Evolutionary conservation across 1,140 invertebrate species (phyloP).

Genomic region (Carcinoscorpius rotundicauda): DNA sequence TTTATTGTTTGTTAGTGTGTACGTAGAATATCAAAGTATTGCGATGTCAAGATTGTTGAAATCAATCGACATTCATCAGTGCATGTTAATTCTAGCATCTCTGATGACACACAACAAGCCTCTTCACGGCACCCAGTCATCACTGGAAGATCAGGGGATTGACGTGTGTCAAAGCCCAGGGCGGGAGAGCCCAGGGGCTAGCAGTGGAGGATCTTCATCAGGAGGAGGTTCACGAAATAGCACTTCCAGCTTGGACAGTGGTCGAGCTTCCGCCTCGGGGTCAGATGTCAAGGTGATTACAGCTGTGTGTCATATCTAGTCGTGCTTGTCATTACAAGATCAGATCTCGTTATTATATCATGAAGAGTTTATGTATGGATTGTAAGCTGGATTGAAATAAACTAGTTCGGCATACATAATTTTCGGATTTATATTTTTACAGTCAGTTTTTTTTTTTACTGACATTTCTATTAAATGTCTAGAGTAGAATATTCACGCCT

Average conservation of each 20-base stretch:
- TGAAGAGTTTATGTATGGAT: too few relatives aligned
- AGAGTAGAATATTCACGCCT: too few relatives aligned
- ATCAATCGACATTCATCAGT: not conserved
- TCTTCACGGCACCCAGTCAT: slow-evolving; percentile 27
- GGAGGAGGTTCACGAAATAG: slow-evolving; percentile 50
- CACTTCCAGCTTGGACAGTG: slow-evolving; percentile 82
- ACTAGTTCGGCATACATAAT: too few relatives aligned
- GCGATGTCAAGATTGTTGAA: slow-evolving; percentile 14
- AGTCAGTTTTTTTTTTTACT: too few relatives aligned
- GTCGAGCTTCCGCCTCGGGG: slow-evolving; percentile 57
- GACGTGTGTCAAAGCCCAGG: slow-evolving; percentile 65
- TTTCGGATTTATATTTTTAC: too few relatives aligned
- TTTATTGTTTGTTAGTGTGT: slow-evolving; percentile 16
- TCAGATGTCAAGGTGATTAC: too few relatives aligned
- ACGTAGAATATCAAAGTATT: slow-evolving; percentile 23
- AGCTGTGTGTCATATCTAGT: too few relatives aligned
- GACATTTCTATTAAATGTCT: too few relatives aligned
- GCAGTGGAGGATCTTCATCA: slow-evolving; percentile 29
- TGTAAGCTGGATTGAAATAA: too few relatives aligned
- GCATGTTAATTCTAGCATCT: not conserved
- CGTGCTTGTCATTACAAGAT: too few relatives aligned
- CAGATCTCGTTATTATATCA: too few relatives aligned
- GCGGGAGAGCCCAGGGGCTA: slow-evolving; percentile 43
- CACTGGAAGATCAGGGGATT: slow-evolving; percentile 49
- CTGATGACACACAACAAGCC: not conserved